Conservation (phyloP, 2,797 vertebrate species). For the Sitta carolinensis region DNA sequence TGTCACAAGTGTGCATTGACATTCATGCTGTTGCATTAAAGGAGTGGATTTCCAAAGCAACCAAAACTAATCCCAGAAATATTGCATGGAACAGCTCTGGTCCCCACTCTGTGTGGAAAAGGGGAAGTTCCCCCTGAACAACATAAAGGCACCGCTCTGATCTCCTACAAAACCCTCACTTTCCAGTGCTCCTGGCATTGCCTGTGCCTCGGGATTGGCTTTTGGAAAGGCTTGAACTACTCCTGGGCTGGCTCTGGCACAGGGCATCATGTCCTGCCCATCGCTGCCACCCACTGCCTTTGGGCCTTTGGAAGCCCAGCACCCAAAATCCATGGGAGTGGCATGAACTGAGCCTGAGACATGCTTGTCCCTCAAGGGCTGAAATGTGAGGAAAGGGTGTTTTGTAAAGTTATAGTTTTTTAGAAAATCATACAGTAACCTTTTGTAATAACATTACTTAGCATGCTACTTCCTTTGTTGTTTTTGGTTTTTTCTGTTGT, state of each 20-base stretch:
- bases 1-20: not conserved
- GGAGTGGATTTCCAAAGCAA: not conserved
- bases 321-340: not conserved
- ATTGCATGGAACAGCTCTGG: accelerated
- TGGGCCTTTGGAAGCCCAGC: not conserved
- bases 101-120: accelerated
- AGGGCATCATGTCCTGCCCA: not conserved
- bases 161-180: not conserved
- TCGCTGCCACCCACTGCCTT: not conserved
- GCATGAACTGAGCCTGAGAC: not conserved
- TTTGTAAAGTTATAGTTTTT: not conserved
- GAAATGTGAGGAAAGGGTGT: not conserved
- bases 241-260: not conserved
- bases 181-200: not conserved
- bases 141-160: not conserved
- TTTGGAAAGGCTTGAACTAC: not conserved
- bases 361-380: not conserved
- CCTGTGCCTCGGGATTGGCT: not conserved
- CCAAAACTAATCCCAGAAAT: not conserved
- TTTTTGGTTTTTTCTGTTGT: not conserved
- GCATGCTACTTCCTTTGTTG: accelerated
- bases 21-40: not conserved
- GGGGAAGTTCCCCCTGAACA: not conserved
- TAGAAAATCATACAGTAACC: not conserved
- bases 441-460: not conserved